Percentiles rank a stretch among this genome's conserved stretches.
Evolutionary conservation across 2,113 vertebrate species (phyloP).

Genomic region (Saguinus imperator): DNA sequence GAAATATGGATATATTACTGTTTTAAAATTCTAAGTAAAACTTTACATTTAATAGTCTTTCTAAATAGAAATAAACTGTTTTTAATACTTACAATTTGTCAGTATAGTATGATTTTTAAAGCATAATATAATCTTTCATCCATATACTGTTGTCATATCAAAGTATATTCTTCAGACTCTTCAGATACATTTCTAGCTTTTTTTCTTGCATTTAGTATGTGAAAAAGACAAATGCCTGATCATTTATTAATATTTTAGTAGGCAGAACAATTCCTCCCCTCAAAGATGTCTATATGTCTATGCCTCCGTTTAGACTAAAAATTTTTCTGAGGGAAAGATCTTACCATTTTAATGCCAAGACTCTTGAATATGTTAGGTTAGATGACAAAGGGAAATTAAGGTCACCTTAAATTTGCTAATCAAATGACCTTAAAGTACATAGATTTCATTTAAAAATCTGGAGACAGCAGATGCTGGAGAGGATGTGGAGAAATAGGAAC

Average conservation of each 20-base stretch:
- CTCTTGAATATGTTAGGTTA: neutral
- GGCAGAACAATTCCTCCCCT: neutral
- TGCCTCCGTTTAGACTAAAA: too few relatives aligned
- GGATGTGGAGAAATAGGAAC: too few relatives aligned
- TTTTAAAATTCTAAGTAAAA: neutral
- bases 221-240: neutral
- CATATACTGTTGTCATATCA: neutral
- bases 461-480: too few relatives aligned
- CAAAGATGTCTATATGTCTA: neutral
- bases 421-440: neutral
- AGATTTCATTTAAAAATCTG: neutral
- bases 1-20: neutral
- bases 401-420: neutral
- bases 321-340: neutral
- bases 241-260: neutral
- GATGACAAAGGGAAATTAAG: neutral
- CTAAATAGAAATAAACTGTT: neutral
- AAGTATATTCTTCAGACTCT: neutral
- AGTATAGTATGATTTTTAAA: neutral
- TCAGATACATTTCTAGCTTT: neutral
- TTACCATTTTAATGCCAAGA: neutral
- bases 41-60: neutral
- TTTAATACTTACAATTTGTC: neutral
- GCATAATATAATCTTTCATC: neutral
- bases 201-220: neutral